phyloP scores from a whole-genome alignment of 2,888 invertebrate genomes.

The Ellobium chinense region DNA sequence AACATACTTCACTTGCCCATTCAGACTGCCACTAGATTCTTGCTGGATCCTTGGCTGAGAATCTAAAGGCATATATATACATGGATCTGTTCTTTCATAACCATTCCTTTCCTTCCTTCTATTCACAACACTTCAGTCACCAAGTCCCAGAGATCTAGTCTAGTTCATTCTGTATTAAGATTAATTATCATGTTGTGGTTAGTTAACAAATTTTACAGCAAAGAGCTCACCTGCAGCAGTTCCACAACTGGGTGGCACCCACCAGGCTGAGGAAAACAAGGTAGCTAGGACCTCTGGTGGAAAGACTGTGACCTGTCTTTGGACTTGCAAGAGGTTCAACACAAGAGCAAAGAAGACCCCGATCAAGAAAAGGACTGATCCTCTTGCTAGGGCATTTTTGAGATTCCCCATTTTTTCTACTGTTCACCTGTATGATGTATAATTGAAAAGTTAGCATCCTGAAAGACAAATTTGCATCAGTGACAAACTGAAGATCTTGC shows the following conservation, averaged over 20 bases:
- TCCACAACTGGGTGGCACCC: slow-evolving; percentile 79
- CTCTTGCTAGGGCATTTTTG: slow-evolving; percentile 59
- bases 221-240: slow-evolving; percentile 77
- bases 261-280: slow-evolving; percentile 78
- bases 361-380: slow-evolving; percentile 73
- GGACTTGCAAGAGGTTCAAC: slow-evolving; percentile 77
- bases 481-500: too few species aligned
- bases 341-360: slow-evolving; percentile 79
- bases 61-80: too few species aligned
- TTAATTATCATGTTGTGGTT: not conserved
- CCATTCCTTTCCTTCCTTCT: too few species aligned
- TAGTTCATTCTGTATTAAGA: not conserved
- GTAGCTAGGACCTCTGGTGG: slow-evolving; percentile 70
- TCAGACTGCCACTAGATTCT: too few species aligned
- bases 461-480: not conserved
- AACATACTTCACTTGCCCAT: too few species aligned
- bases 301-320: slow-evolving; percentile 72
- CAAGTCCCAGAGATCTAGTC: too few species aligned
- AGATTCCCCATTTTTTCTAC: slow-evolving; percentile 55
- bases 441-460: not conserved
- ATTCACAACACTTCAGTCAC: too few species aligned
- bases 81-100: too few species aligned
- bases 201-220: not conserved
- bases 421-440: not conserved
- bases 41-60: too few species aligned